Conservation (phyloP, 2,888 invertebrate species). For the Flexamia atlantica region DNA sequence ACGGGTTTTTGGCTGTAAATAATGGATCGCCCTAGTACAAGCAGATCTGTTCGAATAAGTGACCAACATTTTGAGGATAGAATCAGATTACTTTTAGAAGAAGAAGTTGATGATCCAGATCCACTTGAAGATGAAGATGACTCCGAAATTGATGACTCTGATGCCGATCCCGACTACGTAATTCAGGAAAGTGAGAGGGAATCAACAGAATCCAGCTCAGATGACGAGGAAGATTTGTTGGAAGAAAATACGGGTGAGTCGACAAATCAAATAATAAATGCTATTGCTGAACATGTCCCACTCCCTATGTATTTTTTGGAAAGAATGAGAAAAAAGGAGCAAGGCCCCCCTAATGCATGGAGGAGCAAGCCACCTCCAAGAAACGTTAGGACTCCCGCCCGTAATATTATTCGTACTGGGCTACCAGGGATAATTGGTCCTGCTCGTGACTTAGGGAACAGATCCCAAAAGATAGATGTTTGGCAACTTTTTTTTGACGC, state of each 20-base stretch:
- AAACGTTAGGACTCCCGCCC: constrained; percentile 46
- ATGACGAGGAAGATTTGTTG: constrained; percentile 11
- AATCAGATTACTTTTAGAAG: neutral
- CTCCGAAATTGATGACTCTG: constrained; percentile 43
- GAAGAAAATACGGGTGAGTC: constrained; percentile 29
- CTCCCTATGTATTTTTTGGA: constrained; percentile 57
- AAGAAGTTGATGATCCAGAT: constrained; percentile 27
- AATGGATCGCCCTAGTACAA: constrained; percentile 45
- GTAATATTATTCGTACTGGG: constrained; percentile 34
- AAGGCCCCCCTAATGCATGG: constrained; percentile 60
- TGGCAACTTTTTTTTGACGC: no score
- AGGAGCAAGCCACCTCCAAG: constrained; percentile 26
- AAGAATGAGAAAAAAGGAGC: constrained; percentile 59
- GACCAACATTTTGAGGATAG: constrained; percentile 20
- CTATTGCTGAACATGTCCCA: constrained; percentile 16
- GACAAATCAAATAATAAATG: constrained; percentile 40
- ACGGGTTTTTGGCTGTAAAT: constrained; percentile 4
- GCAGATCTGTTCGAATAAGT: constrained; percentile 37
- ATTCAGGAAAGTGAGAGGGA: constrained; percentile 34
- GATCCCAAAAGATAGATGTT: neutral
- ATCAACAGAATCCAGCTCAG: neutral
- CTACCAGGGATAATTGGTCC: constrained; percentile 46
- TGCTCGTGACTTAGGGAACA: constrained; percentile 20
- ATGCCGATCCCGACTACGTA: constrained; percentile 49
- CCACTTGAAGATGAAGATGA: constrained; percentile 28